phyloP scores from a whole-genome alignment of 2,888 invertebrate genomes.

The Orthosia cruda region DNA sequence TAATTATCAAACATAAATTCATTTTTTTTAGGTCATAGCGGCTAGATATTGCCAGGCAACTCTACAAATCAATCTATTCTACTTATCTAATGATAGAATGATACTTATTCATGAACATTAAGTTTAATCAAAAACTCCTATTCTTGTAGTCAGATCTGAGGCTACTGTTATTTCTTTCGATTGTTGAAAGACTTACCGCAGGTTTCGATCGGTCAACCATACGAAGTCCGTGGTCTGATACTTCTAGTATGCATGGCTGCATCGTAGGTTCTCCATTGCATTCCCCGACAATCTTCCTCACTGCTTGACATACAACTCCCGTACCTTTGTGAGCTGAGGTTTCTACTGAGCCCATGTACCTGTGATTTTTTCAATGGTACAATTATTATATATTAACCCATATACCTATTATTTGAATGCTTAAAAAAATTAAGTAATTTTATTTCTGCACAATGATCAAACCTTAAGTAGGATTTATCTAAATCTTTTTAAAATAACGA shows the following conservation, averaged over 20 bases:
- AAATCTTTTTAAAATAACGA: neutral
- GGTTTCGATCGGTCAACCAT: constrained; percentile 98
- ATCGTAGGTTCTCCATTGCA: constrained; percentile 94
- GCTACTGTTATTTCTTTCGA: neutral
- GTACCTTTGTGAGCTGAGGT: constrained; percentile 99
- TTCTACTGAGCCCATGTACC: constrained; percentile 98
- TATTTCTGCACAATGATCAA: too few relatives aligned
- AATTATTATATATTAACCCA: neutral
- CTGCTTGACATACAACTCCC: constrained; percentile 98
- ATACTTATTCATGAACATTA: too few relatives aligned
- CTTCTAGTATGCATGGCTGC: constrained; percentile 97
- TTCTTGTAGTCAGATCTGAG: too few relatives aligned
- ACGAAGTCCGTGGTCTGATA: constrained; percentile 98
- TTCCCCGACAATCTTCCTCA: constrained; percentile 96
- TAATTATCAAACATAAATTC: too few relatives aligned
- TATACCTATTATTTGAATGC: too few relatives aligned
- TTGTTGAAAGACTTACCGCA: constrained; percentile 89
- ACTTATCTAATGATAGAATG: too few relatives aligned
- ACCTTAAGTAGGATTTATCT: neutral
- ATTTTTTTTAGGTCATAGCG: too few relatives aligned
- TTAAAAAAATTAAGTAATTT: too few relatives aligned
- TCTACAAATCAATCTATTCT: too few relatives aligned
- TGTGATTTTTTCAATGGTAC: constrained; percentile 56
- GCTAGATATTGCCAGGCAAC: too few relatives aligned
- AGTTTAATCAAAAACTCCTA: too few relatives aligned